Evolutionary conservation across 2,113 vertebrate genomes (phyloP).

Genomic region (Gnathonemus echidnorhynchus): DNA sequence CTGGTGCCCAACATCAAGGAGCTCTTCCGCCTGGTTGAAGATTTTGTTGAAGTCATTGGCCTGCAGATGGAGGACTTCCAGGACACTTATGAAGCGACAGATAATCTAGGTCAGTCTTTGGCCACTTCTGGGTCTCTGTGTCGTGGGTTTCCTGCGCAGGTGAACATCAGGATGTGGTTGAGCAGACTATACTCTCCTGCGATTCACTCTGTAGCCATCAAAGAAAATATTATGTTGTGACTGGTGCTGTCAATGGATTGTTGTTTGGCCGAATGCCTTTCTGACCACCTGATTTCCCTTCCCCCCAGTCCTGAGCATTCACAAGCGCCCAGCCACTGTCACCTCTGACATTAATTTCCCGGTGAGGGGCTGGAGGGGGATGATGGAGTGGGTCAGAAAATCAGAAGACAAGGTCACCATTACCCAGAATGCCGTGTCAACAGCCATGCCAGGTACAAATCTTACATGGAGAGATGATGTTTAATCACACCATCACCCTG

Average conservation of each 20-base stretch:
- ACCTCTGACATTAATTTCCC: constrained; percentile 88
- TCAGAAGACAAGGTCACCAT: constrained; percentile 89
- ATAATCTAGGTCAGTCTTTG: constrained; percentile 84
- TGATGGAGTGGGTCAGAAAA: constrained; percentile 85
- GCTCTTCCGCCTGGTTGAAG: constrained; percentile 82
- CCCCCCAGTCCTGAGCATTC: constrained; percentile 80
- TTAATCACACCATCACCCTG: not conserved
- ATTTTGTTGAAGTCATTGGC: constrained; percentile 88
- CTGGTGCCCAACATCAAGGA: constrained; percentile 83
- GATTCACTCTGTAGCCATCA: not conserved
- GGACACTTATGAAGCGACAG: constrained; percentile 92
- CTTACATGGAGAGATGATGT: not conserved
- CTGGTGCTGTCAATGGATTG: not conserved
- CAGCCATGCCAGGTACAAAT: constrained; percentile 73
- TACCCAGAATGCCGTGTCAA: constrained; percentile 77
- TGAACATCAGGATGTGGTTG: not conserved
- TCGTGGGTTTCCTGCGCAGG: constrained; percentile 23
- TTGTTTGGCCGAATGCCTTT: not conserved
- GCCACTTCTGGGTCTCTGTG: constrained; percentile 18
- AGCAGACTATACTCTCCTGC: not conserved
- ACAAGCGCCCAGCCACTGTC: constrained; percentile 77
- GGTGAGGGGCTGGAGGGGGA: constrained; percentile 89
- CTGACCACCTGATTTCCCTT: not conserved
- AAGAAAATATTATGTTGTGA: not conserved
- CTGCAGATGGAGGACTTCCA: constrained; percentile 92